Conservation (phyloP, 2,888 invertebrate genomes). For the Zeuzera pyrina region DNA sequence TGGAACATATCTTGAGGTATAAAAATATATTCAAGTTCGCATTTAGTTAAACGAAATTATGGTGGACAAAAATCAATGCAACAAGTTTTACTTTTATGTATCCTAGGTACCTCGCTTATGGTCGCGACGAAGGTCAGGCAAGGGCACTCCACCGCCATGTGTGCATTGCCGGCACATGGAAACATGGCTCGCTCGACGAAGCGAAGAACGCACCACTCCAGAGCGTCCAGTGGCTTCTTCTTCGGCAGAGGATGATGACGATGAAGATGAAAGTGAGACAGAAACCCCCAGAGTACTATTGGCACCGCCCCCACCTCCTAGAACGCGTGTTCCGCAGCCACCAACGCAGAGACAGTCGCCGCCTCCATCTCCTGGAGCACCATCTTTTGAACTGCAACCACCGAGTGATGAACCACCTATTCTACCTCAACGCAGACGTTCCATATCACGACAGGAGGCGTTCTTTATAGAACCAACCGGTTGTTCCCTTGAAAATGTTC, state of each 20-base stretch:
- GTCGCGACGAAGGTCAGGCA: constrained; percentile 76
- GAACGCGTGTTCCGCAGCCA: constrained; percentile 46
- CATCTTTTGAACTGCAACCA: constrained; percentile 73
- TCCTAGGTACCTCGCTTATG: constrained; percentile 76
- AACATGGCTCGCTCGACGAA: constrained; percentile 76
- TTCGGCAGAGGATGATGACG: constrained; percentile 61
- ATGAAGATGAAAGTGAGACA: constrained; percentile 64
- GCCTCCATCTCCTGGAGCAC: constrained; percentile 69
- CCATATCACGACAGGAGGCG: constrained; percentile 87
- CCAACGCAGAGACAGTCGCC: constrained; percentile 53
- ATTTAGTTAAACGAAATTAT: too few relatives aligned
- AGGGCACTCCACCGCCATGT: constrained; percentile 79
- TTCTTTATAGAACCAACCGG: constrained; percentile 84
- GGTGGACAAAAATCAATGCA: too few relatives aligned
- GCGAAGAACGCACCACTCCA: constrained; percentile 54
- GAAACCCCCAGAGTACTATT: constrained; percentile 75
- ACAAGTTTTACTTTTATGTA: neutral
- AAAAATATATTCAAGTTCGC: too few relatives aligned
- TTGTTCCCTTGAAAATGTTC: constrained; percentile 80
- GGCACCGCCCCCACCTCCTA: constrained; percentile 72
- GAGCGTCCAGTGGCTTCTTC: constrained; percentile 48
- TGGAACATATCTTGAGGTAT: constrained; percentile 66
- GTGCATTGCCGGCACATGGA: constrained; percentile 85
- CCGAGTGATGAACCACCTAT: constrained; percentile 57
- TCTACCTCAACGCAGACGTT: constrained; percentile 75